Percentiles rank a stretch among this genome's conserved stretches.
phyloP scores from a whole-genome alignment of 2,888 invertebrate genomes.

The Hirtodrosophila confusa region DNA sequence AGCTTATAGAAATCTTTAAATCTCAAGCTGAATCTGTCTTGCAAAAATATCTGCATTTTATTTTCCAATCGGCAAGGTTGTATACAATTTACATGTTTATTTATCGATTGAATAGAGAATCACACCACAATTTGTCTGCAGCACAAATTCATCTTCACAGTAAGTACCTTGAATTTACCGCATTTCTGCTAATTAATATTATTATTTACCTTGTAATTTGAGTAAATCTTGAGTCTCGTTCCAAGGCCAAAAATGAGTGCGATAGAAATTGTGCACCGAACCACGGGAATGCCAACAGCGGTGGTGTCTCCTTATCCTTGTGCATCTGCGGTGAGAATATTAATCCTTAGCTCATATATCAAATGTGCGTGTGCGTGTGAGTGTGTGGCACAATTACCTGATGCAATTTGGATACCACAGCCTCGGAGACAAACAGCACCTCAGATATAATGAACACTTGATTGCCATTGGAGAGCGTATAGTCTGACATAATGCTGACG shows the following conservation, averaged over 20 bases:
- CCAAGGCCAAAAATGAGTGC: constrained; percentile 87
- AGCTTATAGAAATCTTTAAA: too few relatives aligned
- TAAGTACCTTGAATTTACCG: neutral
- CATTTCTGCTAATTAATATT: constrained; percentile 15
- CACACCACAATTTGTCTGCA: too few relatives aligned
- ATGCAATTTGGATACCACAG: constrained; percentile 87
- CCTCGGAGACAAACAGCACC: constrained; percentile 87
- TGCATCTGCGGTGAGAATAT: constrained; percentile 83
- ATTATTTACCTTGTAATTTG: constrained; percentile 85
- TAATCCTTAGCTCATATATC: constrained; percentile 29
- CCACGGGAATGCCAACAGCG: constrained; percentile 87
- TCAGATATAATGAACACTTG: constrained; percentile 87
- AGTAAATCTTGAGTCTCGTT: constrained; percentile 86
- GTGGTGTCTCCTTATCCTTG: constrained; percentile 88
- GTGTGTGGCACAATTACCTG: constrained; percentile 82
- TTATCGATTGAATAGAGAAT: too few relatives aligned
- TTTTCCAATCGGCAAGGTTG: too few relatives aligned
- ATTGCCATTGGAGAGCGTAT: constrained; percentile 87
- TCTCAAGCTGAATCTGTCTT: too few relatives aligned
- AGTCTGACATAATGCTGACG: constrained; percentile 86
- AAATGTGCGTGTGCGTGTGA: constrained; percentile 4
- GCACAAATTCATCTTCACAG: too few relatives aligned
- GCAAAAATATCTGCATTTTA: too few relatives aligned
- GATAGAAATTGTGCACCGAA: constrained; percentile 88
- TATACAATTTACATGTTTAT: too few relatives aligned